Evolutionary conservation across 2,797 vertebrate genomes (phyloP).

Genomic region (Myotis vivesi): DNA sequence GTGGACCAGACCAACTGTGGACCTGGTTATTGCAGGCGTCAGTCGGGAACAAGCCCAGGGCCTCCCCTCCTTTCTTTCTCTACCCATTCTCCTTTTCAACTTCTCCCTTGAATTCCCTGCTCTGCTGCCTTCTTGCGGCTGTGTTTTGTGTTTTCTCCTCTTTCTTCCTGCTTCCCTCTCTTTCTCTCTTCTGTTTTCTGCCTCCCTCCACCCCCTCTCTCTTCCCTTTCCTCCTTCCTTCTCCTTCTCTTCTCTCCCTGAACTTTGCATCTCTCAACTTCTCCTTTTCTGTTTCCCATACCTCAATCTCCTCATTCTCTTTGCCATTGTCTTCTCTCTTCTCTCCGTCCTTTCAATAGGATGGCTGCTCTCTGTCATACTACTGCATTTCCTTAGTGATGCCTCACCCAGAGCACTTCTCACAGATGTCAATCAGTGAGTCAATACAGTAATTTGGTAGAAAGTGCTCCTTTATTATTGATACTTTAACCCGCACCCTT

Average conservation of each 20-base stretch:
- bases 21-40: background rate
- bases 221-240: background rate
- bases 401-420: background rate
- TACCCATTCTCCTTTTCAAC: background rate
- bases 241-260: background rate
- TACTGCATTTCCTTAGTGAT: background rate
- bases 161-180: background rate
- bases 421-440: background rate
- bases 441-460: background rate
- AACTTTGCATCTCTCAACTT: background rate
- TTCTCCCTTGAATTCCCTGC: background rate
- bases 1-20: constrained; percentile 43
- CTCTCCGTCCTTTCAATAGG: background rate
- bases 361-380: background rate
- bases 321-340: background rate
- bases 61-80: background rate
- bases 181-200: background rate
- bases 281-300: background rate
- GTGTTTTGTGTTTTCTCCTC: background rate
- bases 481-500: background rate
- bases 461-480: background rate
- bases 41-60: background rate
- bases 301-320: background rate
- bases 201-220: background rate
- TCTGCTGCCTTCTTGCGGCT: background rate